Conservation (phyloP, 2,113 vertebrate species). For the Micronycteris hirsuta region DNA sequence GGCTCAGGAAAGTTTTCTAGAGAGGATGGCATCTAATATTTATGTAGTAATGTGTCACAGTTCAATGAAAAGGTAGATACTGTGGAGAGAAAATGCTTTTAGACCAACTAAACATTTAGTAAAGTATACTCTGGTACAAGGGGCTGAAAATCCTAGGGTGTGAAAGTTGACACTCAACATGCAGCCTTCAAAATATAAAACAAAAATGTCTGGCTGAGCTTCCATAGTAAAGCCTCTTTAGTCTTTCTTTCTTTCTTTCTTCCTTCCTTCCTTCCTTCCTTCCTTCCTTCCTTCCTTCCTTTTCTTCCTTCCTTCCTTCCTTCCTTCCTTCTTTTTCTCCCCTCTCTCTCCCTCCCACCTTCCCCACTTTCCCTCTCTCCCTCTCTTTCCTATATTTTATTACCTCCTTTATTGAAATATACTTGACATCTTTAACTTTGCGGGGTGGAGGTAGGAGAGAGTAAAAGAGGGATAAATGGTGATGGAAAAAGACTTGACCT, state of each 20-base stretch:
- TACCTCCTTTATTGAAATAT: background rate
- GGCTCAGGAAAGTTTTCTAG: background rate
- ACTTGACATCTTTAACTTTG: background rate
- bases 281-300: background rate
- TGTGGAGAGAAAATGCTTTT: background rate
- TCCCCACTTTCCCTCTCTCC: background rate
- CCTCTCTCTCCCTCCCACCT: too few species aligned
- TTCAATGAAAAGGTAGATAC: background rate
- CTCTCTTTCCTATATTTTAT: too few species aligned
- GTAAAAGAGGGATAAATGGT: too few species aligned
- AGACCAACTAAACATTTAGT: background rate
- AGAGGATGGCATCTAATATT: background rate
- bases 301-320: accelerated
- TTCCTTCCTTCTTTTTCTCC: accelerated
- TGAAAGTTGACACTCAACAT: background rate
- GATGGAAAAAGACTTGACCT: too few species aligned
- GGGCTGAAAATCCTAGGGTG: background rate
- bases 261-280: too few species aligned
- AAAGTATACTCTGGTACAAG: background rate
- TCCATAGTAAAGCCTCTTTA: background rate
- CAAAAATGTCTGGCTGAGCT: background rate
- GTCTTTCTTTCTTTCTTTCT: background rate
- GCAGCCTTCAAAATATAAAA: background rate
- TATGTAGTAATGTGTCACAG: background rate
- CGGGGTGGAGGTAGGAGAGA: too few species aligned